A percentile compares a stretch with the other conserved stretches of the same genome.
Evolutionary conservation across 2,888 invertebrate species (phyloP).

Genomic region (Bhutanitis thaidina): DNA sequence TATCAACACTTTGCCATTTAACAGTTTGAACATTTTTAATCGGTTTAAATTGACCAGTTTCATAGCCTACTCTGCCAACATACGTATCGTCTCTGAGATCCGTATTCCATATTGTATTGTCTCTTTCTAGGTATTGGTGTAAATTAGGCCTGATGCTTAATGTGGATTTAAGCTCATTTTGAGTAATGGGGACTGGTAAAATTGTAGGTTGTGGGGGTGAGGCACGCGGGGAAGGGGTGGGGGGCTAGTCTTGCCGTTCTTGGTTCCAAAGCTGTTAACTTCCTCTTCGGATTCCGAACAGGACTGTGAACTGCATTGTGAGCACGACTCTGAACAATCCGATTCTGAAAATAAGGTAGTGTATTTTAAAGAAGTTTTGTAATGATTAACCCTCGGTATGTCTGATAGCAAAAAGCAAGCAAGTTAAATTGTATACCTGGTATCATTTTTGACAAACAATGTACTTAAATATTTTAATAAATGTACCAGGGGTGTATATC

Average conservation of each 20-base stretch:
- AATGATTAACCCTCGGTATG: too few relatives aligned
- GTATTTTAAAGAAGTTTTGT: neutral
- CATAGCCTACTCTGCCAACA: slow-evolving; percentile 27
- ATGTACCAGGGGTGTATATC: too few relatives aligned
- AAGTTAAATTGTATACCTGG: too few relatives aligned
- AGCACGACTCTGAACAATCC: slow-evolving; percentile 86
- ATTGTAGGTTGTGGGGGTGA: slow-evolving; percentile 38
- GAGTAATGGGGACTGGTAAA: slow-evolving; percentile 50
- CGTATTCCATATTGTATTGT: slow-evolving; percentile 64
- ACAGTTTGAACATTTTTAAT: slow-evolving; percentile 38
- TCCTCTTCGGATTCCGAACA: slow-evolving; percentile 52
- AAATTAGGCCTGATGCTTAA: slow-evolving; percentile 63
- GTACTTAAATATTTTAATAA: too few relatives aligned
- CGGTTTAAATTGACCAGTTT: slow-evolving; percentile 39
- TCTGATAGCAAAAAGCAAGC: too few relatives aligned
- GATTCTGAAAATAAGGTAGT: slow-evolving; percentile 75
- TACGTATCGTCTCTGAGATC: slow-evolving; percentile 43
- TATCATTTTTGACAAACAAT: too few relatives aligned
- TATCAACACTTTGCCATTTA: slow-evolving; percentile 55
- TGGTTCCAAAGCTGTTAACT: slow-evolving; percentile 38
- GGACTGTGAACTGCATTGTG: slow-evolving; percentile 77
- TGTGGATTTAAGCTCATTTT: slow-evolving; percentile 47
- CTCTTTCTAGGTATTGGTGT: slow-evolving; percentile 67
- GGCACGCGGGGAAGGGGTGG: slow-evolving; percentile 42
- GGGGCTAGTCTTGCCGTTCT: slow-evolving; percentile 41